A percentile compares a stretch with the other conserved stretches of the same genome.
These are phyloP conservation scores for Melanotaenia parkinsoni DNA, from an alignment of 2,797 vertebrate species.

Conservation along the genomic window DNA sequence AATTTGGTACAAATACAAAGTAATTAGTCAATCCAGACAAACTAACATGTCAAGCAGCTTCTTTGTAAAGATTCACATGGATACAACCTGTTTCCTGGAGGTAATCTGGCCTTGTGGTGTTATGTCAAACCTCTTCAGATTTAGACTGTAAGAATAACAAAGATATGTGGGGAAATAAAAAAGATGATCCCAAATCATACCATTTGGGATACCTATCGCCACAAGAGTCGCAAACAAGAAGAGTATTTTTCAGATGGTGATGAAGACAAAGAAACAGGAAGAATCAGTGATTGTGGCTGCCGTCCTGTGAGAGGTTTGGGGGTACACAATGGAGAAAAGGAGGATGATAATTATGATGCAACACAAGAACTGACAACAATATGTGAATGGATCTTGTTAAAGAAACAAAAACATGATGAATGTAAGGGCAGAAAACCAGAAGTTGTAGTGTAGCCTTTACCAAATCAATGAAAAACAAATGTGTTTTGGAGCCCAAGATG, in stretches of 20 bases:
- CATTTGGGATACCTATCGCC: too few relatives aligned
- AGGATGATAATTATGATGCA: neutral
- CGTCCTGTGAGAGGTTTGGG: neutral
- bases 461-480: too few relatives aligned
- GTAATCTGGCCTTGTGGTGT: neutral
- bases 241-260: neutral
- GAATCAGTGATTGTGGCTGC: neutral
- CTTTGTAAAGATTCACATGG: conserved; percentile 3
- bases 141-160: neutral
- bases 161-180: neutral
- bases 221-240: too few relatives aligned
- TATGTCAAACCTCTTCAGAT: neutral
- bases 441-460: too few relatives aligned
- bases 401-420: too few relatives aligned
- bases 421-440: too few relatives aligned
- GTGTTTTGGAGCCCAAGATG: too few relatives aligned
- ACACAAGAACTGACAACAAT: neutral
- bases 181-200: too few relatives aligned
- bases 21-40: conserved; percentile 48
- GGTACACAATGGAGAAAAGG: neutral
- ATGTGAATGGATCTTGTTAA: neutral
- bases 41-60: conserved; percentile 16
- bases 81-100: neutral
- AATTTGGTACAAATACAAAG: conserved; percentile 40
- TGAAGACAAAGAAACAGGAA: neutral